These are phyloP conservation scores for Australoheros facetus DNA, from an alignment of 2,797 vertebrate genomes.

Conservation along the genomic window DNA sequence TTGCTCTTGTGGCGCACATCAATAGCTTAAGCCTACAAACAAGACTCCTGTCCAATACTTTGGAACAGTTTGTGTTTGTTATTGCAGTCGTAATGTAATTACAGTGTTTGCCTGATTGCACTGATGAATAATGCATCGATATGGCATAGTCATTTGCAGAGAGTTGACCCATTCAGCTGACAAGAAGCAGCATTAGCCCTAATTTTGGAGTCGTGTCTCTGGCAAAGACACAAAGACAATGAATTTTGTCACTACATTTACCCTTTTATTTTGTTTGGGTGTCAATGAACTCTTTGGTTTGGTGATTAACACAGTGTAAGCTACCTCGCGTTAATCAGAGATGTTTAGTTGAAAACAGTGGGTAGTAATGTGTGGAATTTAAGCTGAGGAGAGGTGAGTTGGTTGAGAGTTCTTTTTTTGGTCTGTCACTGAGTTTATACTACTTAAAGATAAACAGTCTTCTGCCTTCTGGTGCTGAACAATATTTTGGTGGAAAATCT, in stretches of 20 bases:
- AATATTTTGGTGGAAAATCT: neutral
- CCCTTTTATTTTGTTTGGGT: neutral
- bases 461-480: neutral
- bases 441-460: neutral
- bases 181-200: neutral
- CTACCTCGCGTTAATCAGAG: neutral
- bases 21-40: neutral
- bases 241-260: neutral
- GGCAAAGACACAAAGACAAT: neutral
- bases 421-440: neutral
- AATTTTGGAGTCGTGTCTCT: neutral
- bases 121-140: neutral
- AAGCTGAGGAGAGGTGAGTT: neutral
- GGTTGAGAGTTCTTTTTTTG: neutral
- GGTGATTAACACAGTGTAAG: neutral
- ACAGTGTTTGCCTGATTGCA: slow-evolving; percentile 6
- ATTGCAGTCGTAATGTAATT: slow-evolving; percentile 3
- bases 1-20: neutral
- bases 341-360: too few relatives aligned
- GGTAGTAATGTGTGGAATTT: too few relatives aligned
- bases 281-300: neutral
- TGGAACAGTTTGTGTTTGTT: slow-evolving; percentile 1
- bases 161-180: neutral
- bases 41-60: neutral
- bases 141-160: neutral